Conservation (phyloP, 2,888 invertebrate genomes). For the Urechis unicinctus region DNA sequence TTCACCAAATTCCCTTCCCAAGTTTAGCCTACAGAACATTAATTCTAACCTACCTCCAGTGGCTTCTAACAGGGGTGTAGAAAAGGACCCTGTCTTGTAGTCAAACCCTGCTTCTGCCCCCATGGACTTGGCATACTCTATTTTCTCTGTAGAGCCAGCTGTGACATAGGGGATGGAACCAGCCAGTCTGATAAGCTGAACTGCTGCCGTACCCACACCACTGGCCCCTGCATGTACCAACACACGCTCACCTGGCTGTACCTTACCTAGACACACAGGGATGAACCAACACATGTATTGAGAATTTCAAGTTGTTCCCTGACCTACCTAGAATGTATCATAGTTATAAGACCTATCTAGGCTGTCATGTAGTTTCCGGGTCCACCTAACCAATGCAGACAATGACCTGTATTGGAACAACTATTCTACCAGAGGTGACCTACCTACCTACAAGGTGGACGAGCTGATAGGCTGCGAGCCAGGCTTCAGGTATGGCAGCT, state of each 20-base stretch:
- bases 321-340: neutral
- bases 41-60: slow-evolving; percentile 38
- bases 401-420: no score
- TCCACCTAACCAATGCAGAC: no score
- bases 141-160: slow-evolving; percentile 44
- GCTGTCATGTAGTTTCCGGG: no score
- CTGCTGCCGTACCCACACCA: slow-evolving; percentile 50
- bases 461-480: slow-evolving; percentile 50
- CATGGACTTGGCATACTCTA: slow-evolving; percentile 31
- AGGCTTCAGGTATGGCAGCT: slow-evolving; percentile 51
- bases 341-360: neutral
- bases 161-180: slow-evolving; percentile 40
- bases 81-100: slow-evolving; percentile 44
- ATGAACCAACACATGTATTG: neutral
- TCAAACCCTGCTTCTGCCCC: slow-evolving; percentile 46
- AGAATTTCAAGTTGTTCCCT: neutral
- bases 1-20: no score
- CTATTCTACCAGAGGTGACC: neutral
- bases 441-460: slow-evolving; percentile 39
- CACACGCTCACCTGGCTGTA: slow-evolving; percentile 39
- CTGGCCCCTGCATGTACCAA: slow-evolving; percentile 50
- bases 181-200: slow-evolving; percentile 40
- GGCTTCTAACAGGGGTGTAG: slow-evolving; percentile 31
- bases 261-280: slow-evolving; percentile 33
- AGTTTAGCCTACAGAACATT: no score